phyloP scores from a whole-genome alignment of 1,140 invertebrate genomes.

The Drosophila mojavensis region DNA sequence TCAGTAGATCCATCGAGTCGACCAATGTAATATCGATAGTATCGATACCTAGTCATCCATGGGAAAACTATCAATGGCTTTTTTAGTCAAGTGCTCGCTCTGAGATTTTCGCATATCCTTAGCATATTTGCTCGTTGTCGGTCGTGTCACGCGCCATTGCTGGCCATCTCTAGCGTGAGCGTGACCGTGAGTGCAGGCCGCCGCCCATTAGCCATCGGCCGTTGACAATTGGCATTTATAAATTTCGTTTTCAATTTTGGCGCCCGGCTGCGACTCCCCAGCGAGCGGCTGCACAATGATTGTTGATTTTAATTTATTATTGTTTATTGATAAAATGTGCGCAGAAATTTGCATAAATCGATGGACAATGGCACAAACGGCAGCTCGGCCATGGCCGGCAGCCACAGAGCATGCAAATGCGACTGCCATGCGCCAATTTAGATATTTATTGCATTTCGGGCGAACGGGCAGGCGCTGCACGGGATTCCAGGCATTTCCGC shows the following conservation, averaged over 20 bases:
- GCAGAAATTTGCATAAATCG: constrained; percentile 76
- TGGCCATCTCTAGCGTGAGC: not conserved
- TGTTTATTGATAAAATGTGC: constrained; percentile 79
- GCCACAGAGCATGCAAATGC: constrained; percentile 14
- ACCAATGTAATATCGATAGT: too few species aligned
- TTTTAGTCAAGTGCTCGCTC: too few species aligned
- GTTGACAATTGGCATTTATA: constrained; percentile 74
- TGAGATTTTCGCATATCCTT: too few species aligned
- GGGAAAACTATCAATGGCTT: too few species aligned
- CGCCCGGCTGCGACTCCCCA: not conserved
- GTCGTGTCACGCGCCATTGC: not conserved
- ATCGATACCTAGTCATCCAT: too few species aligned
- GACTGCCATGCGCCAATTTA: constrained; percentile 47
- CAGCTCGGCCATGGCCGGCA: constrained; percentile 11
- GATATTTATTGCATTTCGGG: constrained; percentile 74
- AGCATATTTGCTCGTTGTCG: not conserved
- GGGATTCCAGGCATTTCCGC: constrained; percentile 38
- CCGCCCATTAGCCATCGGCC: constrained; percentile 27
- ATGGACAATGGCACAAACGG: constrained; percentile 65
- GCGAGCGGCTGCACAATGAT: constrained; percentile 41
- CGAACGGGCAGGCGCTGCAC: constrained; percentile 6
- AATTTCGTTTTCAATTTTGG: constrained; percentile 73
- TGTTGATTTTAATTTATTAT: constrained; percentile 81
- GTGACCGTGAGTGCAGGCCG: constrained; percentile 2
- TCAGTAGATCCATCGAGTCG: too few species aligned